These are phyloP conservation scores for Medauroidea extradentata DNA, from an alignment of 1,140 invertebrate species.

Conservation along the genomic window DNA sequence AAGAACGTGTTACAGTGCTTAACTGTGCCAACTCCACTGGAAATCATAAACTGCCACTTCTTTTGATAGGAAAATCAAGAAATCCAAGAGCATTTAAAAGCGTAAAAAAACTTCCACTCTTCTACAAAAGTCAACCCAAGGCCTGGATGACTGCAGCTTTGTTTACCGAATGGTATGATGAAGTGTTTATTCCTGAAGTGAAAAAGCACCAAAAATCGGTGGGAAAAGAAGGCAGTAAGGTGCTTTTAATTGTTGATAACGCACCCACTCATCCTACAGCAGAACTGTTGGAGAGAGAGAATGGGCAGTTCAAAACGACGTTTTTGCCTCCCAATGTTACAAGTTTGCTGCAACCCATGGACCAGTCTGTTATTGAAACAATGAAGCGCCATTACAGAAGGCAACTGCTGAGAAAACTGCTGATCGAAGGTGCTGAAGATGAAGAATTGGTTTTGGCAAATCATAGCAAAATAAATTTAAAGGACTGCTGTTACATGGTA, in stretches of 20 bases:
- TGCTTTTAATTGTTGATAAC: constrained; percentile 47
- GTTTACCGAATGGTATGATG: constrained; percentile 33
- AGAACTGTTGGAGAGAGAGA: constrained; percentile 30
- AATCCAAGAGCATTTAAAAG: constrained; percentile 27
- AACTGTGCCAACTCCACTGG: constrained; percentile 39
- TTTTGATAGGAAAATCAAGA: constrained; percentile 27
- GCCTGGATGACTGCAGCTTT: too few relatives aligned
- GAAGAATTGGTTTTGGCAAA: too few relatives aligned
- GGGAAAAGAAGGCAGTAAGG: too few relatives aligned
- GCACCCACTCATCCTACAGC: constrained; percentile 37
- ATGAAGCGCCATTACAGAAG: constrained; percentile 36
- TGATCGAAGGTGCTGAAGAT: too few relatives aligned
- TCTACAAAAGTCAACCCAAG: neutral
- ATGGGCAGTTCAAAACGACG: constrained; percentile 36
- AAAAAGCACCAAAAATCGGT: constrained; percentile 18
- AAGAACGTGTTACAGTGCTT: constrained; percentile 36
- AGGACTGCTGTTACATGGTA: too few relatives aligned
- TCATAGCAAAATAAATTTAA: too few relatives aligned
- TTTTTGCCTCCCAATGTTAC: constrained; percentile 47
- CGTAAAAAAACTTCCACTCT: constrained; percentile 5
- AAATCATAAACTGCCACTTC: constrained; percentile 34
- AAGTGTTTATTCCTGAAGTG: constrained; percentile 31
- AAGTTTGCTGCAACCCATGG: too few relatives aligned
- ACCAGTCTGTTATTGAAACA: too few relatives aligned
- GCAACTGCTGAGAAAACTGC: constrained; percentile 23